These are phyloP conservation scores for Nanger granti DNA, from an alignment of 2,113 vertebrate genomes.

Conservation along the genomic window DNA sequence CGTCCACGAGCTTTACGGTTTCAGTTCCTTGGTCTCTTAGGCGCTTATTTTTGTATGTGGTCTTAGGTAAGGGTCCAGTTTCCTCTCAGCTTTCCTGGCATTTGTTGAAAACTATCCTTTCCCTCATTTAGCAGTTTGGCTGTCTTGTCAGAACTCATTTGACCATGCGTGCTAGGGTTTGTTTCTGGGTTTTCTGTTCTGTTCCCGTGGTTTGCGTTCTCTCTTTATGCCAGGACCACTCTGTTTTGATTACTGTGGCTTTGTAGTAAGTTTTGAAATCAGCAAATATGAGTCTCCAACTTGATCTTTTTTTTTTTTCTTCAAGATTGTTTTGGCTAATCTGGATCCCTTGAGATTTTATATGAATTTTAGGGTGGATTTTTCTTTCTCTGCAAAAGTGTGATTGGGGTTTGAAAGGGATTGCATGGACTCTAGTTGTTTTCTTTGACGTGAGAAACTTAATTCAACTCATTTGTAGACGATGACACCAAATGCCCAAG, in stretches of 20 bases:
- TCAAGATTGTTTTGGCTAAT: background rate
- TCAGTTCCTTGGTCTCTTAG: background rate
- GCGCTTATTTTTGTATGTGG: background rate
- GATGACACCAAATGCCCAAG: background rate
- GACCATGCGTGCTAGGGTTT: rapidly evolving
- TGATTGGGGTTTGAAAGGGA: background rate
- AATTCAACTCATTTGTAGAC: background rate
- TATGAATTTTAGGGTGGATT: background rate
- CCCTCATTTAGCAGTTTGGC: background rate
- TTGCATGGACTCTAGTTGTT: background rate
- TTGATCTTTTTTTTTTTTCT: background rate
- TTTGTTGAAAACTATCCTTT: background rate
- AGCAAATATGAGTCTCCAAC: background rate
- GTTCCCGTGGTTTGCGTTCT: rapidly evolving
- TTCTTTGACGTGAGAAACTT: background rate
- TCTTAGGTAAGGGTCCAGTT: background rate
- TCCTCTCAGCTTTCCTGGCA: too few relatives aligned
- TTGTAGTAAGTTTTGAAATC: background rate
- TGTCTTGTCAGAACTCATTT: background rate
- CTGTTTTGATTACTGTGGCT: background rate
- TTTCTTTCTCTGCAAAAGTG: background rate
- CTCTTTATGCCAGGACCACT: background rate
- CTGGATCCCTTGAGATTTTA: background rate
- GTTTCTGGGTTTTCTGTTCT: background rate
- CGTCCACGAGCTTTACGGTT: background rate